These are phyloP conservation scores for Gila orcuttii DNA, from an alignment of 2,113 vertebrate genomes.

Conservation along the genomic window DNA sequence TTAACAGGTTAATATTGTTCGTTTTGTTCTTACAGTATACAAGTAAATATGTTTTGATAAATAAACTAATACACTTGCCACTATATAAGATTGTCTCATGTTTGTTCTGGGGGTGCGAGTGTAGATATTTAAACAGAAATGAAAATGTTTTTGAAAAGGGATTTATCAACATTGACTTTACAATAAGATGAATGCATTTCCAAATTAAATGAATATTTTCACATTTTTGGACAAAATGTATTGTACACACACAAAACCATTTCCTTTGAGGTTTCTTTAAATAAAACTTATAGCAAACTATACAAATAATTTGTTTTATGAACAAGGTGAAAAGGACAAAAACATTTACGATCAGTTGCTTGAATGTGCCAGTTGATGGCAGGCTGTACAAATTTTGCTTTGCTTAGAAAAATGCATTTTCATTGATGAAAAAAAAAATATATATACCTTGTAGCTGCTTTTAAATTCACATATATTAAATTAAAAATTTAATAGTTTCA, in stretches of 20 bases:
- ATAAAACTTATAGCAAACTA: constrained; percentile 59
- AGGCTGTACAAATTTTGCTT: neutral
- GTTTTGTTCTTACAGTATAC: constrained; percentile 9
- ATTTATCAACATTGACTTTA: constrained; percentile 66
- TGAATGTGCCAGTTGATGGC: constrained; percentile 18
- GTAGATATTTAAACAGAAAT: neutral
- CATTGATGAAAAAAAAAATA: neutral
- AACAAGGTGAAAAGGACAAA: constrained; percentile 33
- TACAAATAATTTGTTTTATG: constrained; percentile 50
- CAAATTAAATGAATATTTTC: constrained; percentile 75
- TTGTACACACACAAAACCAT: constrained; percentile 55
- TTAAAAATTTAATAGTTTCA: neutral
- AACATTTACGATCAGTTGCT: constrained; percentile 36
- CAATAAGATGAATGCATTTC: constrained; percentile 74
- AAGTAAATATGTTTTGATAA: constrained; percentile 50
- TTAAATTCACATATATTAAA: neutral
- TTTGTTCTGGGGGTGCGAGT: neutral
- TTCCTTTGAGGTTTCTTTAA: constrained; percentile 68
- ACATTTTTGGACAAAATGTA: constrained; percentile 71
- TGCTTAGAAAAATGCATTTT: neutral
- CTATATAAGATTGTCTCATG: neutral
- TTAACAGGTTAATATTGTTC: neutral
- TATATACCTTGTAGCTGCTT: constrained; percentile 6
- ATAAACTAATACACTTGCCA: constrained; percentile 37
- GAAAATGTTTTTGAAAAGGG: constrained; percentile 61